These are phyloP conservation scores for Rhaphigaster nebulosa DNA, from an alignment of 2,888 invertebrate species.

Conservation along the genomic window DNA sequence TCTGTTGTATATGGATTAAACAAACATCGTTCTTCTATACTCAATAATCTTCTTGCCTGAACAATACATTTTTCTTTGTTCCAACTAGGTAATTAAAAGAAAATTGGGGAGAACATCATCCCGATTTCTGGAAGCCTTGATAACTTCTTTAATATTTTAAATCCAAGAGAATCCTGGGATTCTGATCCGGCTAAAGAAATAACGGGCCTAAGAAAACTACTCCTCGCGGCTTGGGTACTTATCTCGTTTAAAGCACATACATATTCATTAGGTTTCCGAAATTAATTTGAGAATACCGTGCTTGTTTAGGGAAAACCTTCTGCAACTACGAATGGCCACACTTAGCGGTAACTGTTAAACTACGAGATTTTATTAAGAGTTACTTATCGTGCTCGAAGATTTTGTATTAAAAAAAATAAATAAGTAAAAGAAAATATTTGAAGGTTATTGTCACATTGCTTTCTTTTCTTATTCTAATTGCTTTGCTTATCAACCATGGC, in stretches of 20 bases:
- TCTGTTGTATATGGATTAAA: too few relatives aligned
- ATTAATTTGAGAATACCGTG: neutral
- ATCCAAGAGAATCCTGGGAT: neutral
- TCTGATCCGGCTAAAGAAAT: neutral
- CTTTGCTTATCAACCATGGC: neutral
- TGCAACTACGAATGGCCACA: neutral
- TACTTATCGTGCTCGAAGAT: neutral
- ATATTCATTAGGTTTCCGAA: slow-evolving; percentile 6
- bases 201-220: neutral
- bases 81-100: neutral
- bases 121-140: neutral
- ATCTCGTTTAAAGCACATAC: slow-evolving; percentile 20
- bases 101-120: neutral
- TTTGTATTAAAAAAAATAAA: neutral
- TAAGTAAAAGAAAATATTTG: neutral
- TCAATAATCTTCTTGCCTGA: too few relatives aligned
- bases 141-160: neutral
- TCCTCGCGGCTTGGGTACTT: neutral
- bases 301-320: neutral
- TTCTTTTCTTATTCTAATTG: neutral
- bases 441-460: neutral
- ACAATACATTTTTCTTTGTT: neutral
- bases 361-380: neutral
- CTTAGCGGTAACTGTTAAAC: neutral
- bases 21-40: too few relatives aligned